Percentiles rank a stretch among this genome's conserved stretches.
These are phyloP conservation scores for Centrocercus urophasianus DNA, from an alignment of 2,113 vertebrate species.

Conservation along the genomic window DNA sequence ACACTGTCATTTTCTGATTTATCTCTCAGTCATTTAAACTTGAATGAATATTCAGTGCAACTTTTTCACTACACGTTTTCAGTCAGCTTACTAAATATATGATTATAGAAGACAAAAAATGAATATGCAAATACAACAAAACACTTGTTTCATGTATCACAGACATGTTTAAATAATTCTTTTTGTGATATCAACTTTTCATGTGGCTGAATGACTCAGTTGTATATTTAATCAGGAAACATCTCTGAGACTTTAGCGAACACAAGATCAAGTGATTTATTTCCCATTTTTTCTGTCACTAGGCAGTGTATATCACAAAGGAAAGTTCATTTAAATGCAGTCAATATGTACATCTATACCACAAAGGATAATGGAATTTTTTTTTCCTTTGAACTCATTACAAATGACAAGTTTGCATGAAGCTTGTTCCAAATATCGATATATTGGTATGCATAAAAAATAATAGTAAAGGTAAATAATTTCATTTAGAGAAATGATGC, in stretches of 20 bases:
- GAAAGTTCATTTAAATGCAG: background rate
- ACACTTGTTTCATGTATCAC: background rate
- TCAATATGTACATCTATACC: background rate
- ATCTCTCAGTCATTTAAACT: background rate
- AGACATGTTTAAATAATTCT: background rate
- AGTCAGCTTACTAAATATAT: background rate
- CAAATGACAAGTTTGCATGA: background rate
- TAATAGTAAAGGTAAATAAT: background rate
- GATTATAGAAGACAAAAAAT: background rate
- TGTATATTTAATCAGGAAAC: background rate
- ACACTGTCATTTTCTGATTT: background rate
- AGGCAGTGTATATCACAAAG: background rate
- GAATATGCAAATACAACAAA: background rate
- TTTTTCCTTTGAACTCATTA: background rate
- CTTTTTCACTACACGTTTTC: background rate
- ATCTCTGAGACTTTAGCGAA: background rate
- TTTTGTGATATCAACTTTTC: background rate
- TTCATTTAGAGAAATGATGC: background rate
- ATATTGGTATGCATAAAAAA: background rate
- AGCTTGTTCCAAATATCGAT: background rate
- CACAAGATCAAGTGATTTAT: background rate
- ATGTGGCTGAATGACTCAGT: background rate
- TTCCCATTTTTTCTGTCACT: background rate
- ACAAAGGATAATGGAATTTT: background rate
- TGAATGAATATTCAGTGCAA: background rate